phyloP scores from a whole-genome alignment of 2,797 vertebrate genomes.

The Numenius phaeopus region DNA sequence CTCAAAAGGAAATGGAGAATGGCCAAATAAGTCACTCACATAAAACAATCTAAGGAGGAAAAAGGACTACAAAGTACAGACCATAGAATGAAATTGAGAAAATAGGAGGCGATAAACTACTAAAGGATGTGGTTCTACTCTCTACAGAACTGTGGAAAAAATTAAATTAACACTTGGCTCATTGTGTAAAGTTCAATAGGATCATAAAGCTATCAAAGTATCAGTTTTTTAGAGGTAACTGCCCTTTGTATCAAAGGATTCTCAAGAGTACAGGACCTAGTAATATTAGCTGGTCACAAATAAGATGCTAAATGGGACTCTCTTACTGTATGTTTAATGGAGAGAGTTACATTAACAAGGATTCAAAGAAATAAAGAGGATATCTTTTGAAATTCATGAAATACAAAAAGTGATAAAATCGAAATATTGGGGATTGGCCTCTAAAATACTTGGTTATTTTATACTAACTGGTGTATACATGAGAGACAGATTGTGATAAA shows the following conservation, averaged over 20 bases:
- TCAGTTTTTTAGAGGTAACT: constrained; percentile 34
- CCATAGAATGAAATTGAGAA: background rate
- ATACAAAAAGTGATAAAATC: background rate
- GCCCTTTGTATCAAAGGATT: constrained; percentile 26
- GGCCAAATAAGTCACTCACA: constrained; percentile 26
- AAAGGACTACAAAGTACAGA: constrained; percentile 29
- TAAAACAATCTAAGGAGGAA: constrained; percentile 20
- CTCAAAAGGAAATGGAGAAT: constrained; percentile 27
- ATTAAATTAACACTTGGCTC: constrained; percentile 62
- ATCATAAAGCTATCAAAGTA: constrained; percentile 57
- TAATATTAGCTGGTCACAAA: constrained; percentile 24
- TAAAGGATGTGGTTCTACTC: background rate
- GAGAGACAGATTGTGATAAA: background rate
- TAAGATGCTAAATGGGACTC: background rate
- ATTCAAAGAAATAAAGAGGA: background rate
- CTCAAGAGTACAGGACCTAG: background rate
- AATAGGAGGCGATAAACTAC: constrained; percentile 25
- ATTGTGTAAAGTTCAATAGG: constrained; percentile 46
- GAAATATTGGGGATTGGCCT: background rate
- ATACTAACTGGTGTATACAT: background rate
- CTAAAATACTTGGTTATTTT: background rate
- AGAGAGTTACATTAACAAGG: background rate
- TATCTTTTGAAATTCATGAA: background rate
- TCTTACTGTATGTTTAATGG: background rate
- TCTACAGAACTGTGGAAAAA: constrained; percentile 26